Evolutionary conservation across 2,888 invertebrate genomes (phyloP), one percentile per base, ranked within the genome.

Genomic region (Tenthredo livida): DNA sequence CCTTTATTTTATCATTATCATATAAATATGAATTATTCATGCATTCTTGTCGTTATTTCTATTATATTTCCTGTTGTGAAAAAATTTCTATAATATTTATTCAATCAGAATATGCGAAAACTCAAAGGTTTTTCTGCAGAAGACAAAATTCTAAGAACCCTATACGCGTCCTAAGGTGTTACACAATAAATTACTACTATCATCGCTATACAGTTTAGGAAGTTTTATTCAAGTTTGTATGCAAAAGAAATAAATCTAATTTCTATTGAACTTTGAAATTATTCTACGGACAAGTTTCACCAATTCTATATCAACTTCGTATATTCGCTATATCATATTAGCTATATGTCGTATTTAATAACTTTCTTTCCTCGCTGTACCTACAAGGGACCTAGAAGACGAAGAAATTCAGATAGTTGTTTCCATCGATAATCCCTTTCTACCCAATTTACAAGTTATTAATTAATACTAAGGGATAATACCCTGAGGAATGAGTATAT

Each of bases 11-110:
- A 33, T 33, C 33, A 21, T 54, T 37, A 37, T 37, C 37, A 37
- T 37, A 37, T 7, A 33, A 33, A n/a, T n/a, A 33, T 75, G 43
- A 75, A 75, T 75, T 75, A 75, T 75, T 75, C 58, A 78, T 78
- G 58, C 78, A 37, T 15, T 58, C 54, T 78, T 78, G 17, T 6
- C 2, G n/a, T 47, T 47, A 47, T 47, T 7, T 29, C 37, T 33
- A 78, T 25, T 25, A 37, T 29, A 29, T 2, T 2, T 29, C 15
- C 37, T 50, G 7, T 33, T 33, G 10, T 54, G 17, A 3, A n/a
- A 15, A 33, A 58, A n/a, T 29, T 10, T 29, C 17, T 2, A 77
- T 33, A 33, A 54, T 12, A 7, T 73, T 70, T 40, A n/a, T 70
- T 70, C 37, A 12, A 47, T 47, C 47, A n/a, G 47, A 47, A 21